Percentiles rank a stretch among this genome's conserved stretches.
Conservation (phyloP, 2,797 vertebrate genomes). For the Melanotaenia trifasciata region DNA sequence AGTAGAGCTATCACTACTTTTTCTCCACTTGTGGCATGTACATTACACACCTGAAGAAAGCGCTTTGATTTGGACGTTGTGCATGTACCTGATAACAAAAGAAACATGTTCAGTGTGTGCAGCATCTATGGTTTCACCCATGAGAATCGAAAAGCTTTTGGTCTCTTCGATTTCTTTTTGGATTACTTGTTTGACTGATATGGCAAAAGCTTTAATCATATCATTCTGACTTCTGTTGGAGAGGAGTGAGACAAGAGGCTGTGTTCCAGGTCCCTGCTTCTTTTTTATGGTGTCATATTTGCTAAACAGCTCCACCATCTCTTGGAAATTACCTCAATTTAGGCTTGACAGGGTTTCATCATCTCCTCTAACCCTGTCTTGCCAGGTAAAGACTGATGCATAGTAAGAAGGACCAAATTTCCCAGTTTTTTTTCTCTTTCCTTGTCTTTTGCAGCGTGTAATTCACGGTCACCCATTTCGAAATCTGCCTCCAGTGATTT, state of each 20-base stretch:
- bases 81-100: constrained; percentile 6
- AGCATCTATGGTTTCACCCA: constrained; percentile 14
- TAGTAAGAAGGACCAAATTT: constrained; percentile 34
- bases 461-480: constrained; percentile 11
- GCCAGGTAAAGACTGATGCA: constrained; percentile 17
- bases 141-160: constrained; percentile 10
- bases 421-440: constrained; percentile 22
- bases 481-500: constrained; percentile 26
- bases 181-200: constrained; percentile 17
- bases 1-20: constrained; percentile 3
- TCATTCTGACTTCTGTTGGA: constrained; percentile 31
- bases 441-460: constrained; percentile 32
- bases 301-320: constrained; percentile 38
- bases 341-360: constrained; percentile 27
- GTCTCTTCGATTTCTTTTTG: constrained; percentile 22
- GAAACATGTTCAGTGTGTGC: constrained; percentile 28
- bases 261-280: constrained; percentile 1
- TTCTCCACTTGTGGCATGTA: background rate
- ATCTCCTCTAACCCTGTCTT: constrained; percentile 35
- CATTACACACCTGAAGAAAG: constrained; percentile 27
- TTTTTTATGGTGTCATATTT: constrained; percentile 33
- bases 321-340: constrained; percentile 35
- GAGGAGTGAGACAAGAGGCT: constrained; percentile 13
- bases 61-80: constrained; percentile 25
- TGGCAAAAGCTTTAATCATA: constrained; percentile 18